Conservation (phyloP, 2,888 invertebrate genomes). For the Trisateles emortualis region DNA sequence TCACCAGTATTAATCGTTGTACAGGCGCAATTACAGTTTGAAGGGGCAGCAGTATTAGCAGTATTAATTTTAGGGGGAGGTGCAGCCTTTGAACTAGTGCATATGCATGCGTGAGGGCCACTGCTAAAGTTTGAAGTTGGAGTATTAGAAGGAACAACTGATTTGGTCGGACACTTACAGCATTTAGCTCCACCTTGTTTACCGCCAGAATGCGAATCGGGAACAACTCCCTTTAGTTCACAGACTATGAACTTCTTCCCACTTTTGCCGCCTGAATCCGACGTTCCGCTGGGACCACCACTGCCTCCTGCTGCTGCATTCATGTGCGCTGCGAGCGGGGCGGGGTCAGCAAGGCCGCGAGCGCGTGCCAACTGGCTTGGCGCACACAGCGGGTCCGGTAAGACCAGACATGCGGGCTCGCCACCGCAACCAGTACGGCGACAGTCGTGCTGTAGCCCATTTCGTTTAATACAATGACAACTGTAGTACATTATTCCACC, state of each 20-base stretch:
- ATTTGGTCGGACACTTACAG: slow-evolving; percentile 70
- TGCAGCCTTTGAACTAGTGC: slow-evolving; percentile 22
- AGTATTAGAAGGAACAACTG: slow-evolving; percentile 20
- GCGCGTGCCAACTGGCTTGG: slow-evolving; percentile 83
- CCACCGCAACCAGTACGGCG: slow-evolving; percentile 85
- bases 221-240: slow-evolving; percentile 74
- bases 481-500: slow-evolving; percentile 85
- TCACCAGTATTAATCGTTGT: no score
- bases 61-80: slow-evolving; percentile 19
- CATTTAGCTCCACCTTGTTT: slow-evolving; percentile 61
- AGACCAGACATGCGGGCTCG: slow-evolving; percentile 80
- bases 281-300: slow-evolving; percentile 50
- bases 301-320: slow-evolving; percentile 56
- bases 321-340: slow-evolving; percentile 67
- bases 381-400: slow-evolving; percentile 85
- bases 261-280: slow-evolving; percentile 51
- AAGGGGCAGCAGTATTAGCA: slow-evolving; percentile 23
- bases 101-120: slow-evolving; percentile 40
- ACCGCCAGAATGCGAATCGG: slow-evolving; percentile 54
- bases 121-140: slow-evolving; percentile 24
- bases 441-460: slow-evolving; percentile 88
- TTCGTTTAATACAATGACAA: slow-evolving; percentile 87
- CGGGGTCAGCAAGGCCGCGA: slow-evolving; percentile 75
- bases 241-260: slow-evolving; percentile 81
- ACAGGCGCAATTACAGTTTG: no score